Evolutionary conservation across 2,797 vertebrate species (phyloP).

Genomic region (Adelosebastes latens): DNA sequence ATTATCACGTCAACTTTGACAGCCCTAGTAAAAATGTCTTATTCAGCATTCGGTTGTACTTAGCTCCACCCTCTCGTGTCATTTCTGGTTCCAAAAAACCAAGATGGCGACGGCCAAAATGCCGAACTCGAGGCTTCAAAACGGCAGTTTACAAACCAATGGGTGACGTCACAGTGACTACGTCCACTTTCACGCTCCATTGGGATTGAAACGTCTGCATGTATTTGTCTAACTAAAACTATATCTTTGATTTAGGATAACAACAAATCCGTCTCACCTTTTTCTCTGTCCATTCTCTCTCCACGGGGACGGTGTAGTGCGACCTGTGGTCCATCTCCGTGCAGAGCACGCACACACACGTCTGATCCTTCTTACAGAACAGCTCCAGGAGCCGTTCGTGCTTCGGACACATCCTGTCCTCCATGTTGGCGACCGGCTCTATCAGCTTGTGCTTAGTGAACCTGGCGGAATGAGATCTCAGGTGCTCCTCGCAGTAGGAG

Average conservation of each 20-base stretch:
- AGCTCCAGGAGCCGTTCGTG: conserved; percentile 85
- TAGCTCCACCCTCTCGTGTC: too few relatives aligned
- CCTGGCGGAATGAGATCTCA: conserved; percentile 75
- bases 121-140: too few relatives aligned
- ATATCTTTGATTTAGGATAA: neutral
- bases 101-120: accelerated
- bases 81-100: too few relatives aligned
- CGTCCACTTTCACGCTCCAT: too few relatives aligned
- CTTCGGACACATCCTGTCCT: conserved; percentile 85
- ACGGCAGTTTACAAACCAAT: too few relatives aligned
- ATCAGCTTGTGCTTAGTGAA: conserved; percentile 87
- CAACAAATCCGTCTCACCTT: conserved; percentile 69
- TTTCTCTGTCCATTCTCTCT: conserved; percentile 83
- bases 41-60: too few relatives aligned
- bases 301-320: conserved; percentile 85
- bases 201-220: too few relatives aligned
- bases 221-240: neutral
- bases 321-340: conserved; percentile 85
- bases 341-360: conserved; percentile 85
- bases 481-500: conserved; percentile 85
- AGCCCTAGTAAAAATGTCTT: too few relatives aligned
- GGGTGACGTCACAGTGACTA: too few relatives aligned
- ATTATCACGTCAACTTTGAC: too few relatives aligned
- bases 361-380: conserved; percentile 86
- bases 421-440: conserved; percentile 83